Evolutionary conservation across 2,888 invertebrate species (phyloP).

Genomic region (Lypha dubia): DNA sequence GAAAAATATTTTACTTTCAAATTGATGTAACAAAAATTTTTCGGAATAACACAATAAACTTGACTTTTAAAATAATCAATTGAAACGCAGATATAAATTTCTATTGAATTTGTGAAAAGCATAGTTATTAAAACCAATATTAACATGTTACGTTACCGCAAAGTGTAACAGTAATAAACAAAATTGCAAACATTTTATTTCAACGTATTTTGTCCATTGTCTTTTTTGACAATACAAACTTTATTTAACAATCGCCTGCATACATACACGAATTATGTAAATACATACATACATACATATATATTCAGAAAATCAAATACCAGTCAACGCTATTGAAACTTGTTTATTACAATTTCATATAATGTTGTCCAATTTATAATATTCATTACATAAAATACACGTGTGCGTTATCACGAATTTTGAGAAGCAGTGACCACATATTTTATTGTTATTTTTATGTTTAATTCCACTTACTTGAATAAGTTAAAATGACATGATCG

Average conservation of each 20-base stretch:
- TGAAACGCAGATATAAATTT: background rate
- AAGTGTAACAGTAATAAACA: background rate
- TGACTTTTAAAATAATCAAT: conserved; percentile 37
- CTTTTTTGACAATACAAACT: background rate
- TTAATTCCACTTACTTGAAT: conserved; percentile 87
- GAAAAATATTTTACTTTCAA: conserved; percentile 36
- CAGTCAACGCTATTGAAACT: background rate
- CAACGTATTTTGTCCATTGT: background rate
- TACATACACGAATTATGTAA: conserved; percentile 20
- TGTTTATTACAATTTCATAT: conserved; percentile 3
- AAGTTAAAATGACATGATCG: conserved; percentile 92
- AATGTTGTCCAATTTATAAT: background rate
- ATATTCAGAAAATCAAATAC: background rate
- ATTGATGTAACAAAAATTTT: conserved; percentile 38
- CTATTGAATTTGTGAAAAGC: conserved; percentile 17
- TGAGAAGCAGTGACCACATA: conserved; percentile 1
- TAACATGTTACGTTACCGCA: background rate
- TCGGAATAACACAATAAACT: conserved; percentile 37
- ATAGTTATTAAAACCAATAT: conserved; percentile 5
- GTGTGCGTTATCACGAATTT: background rate
- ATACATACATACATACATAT: no score
- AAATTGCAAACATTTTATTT: conserved; percentile 18
- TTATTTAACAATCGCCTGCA: background rate
- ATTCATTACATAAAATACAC: background rate
- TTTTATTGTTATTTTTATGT: conserved; percentile 1